Evolutionary conservation across 1,140 invertebrate species (phyloP).

Genomic region (Sarcophaga peregrina): DNA sequence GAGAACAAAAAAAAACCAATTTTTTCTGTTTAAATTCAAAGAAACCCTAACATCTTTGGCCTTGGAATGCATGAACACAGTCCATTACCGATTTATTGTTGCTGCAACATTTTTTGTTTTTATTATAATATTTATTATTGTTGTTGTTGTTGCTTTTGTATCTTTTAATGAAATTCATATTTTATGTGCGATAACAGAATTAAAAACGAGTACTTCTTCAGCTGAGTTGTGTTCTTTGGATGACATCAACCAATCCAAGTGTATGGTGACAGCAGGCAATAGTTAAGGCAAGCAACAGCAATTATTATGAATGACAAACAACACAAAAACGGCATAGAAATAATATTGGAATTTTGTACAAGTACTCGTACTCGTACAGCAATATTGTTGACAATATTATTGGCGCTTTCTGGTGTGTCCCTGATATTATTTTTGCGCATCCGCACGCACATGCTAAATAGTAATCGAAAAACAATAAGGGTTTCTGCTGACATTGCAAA

Average conservation of each 20-base stretch:
- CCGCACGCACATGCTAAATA: neutral
- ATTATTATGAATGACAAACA: conserved; percentile 18
- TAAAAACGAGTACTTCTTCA: neutral
- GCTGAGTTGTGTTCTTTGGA: neutral
- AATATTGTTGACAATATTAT: conserved; percentile 22
- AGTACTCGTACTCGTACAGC: neutral
- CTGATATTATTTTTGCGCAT: conserved; percentile 40
- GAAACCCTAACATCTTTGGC: neutral
- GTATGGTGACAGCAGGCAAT: neutral
- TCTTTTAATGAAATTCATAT: conserved; percentile 13
- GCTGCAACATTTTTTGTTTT: neutral
- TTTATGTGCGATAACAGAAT: neutral
- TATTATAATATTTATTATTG: too few species aligned
- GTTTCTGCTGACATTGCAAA: too few species aligned
- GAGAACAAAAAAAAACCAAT: neutral
- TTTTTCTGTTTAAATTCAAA: neutral
- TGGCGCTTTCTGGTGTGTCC: conserved; percentile 33
- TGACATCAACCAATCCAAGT: neutral
- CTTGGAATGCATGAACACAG: neutral
- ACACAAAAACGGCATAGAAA: neutral
- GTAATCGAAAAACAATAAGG: too few species aligned
- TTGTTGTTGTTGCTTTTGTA: neutral
- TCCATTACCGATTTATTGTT: neutral
- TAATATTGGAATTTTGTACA: neutral
- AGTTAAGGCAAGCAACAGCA: too few species aligned